Conservation (phyloP, 2,888 invertebrate genomes). For the Arctia plantaginis region DNA sequence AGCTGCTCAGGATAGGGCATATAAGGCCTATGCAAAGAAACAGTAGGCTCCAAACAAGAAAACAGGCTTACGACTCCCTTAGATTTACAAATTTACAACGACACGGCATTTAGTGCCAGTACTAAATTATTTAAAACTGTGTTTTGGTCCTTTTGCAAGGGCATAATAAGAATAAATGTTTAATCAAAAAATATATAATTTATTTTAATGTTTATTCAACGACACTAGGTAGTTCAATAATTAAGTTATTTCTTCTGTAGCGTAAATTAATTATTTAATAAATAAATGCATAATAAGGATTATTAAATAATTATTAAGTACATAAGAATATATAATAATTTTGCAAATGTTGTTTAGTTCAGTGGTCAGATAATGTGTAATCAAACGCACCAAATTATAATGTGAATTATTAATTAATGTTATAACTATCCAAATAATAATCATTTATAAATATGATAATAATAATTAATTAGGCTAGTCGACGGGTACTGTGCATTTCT, state of each 20-base stretch:
- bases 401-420: conserved; percentile 41
- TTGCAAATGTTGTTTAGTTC: conserved; percentile 49
- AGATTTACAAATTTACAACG: conserved; percentile 69
- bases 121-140: conserved; percentile 47
- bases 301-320: conserved; percentile 24
- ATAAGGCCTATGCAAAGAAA: conserved; percentile 83
- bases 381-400: conserved; percentile 68
- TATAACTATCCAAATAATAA: conserved; percentile 51
- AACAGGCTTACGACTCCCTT: conserved; percentile 76
- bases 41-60: conserved; percentile 62
- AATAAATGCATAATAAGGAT: conserved; percentile 54
- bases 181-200: conserved; percentile 31
- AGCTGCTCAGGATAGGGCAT: conserved; percentile 88
- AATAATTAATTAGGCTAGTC: conserved; percentile 75
- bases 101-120: conserved; percentile 61
- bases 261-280: conserved; percentile 30
- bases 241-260: conserved; percentile 36
- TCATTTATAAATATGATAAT: conserved; percentile 37
- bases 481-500: conserved; percentile 86
- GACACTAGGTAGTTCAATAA: conserved; percentile 41
- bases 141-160: conserved; percentile 61
- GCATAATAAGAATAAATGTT: conserved; percentile 50
- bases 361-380: conserved; percentile 58
- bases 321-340: conserved; percentile 42
- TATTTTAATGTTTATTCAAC: conserved; percentile 45